Evolutionary conservation across 2,797 vertebrate genomes (phyloP).

Genomic region (Sebastiscus tertius): DNA sequence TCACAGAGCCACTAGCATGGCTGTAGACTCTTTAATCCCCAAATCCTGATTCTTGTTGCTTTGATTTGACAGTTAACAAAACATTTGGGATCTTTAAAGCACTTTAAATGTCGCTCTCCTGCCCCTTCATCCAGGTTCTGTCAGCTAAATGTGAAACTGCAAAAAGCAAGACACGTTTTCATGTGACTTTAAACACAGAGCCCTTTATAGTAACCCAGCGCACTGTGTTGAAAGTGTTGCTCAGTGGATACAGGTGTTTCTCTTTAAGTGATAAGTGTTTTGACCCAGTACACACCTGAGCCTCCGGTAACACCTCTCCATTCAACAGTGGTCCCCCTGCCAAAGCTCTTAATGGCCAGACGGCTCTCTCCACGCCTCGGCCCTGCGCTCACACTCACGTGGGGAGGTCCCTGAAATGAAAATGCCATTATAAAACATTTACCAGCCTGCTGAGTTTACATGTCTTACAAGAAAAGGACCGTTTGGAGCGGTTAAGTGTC

Average conservation of each 20-base stretch:
- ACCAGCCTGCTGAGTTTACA: slow-evolving; percentile 71
- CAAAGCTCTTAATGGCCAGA: slow-evolving; percentile 21
- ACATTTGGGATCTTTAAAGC: slow-evolving; percentile 11
- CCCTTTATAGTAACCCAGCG: background rate
- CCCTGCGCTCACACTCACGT: slow-evolving; percentile 15
- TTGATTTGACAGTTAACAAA: background rate
- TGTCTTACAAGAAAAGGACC: slow-evolving; percentile 66
- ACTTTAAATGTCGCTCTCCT: background rate
- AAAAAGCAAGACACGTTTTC: background rate
- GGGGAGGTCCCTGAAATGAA: slow-evolving; percentile 57
- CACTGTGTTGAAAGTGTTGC: background rate
- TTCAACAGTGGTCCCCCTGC: slow-evolving; percentile 2
- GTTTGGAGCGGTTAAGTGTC: slow-evolving; percentile 69
- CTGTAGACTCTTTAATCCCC: background rate
- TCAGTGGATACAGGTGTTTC: slow-evolving; percentile 42
- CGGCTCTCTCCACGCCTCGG: background rate
- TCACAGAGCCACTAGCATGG: background rate
- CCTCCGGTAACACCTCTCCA: slow-evolving; percentile 17
- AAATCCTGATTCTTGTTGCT: background rate
- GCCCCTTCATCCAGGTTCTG: background rate
- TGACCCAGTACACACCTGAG: slow-evolving; percentile 40
- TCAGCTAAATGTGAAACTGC: background rate
- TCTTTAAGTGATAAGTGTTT: slow-evolving; percentile 14
- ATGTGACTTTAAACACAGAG: background rate
- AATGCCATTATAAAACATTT: slow-evolving; percentile 73